phyloP scores from a whole-genome alignment of 1,140 invertebrate species.

The Colletes latitarsis region DNA sequence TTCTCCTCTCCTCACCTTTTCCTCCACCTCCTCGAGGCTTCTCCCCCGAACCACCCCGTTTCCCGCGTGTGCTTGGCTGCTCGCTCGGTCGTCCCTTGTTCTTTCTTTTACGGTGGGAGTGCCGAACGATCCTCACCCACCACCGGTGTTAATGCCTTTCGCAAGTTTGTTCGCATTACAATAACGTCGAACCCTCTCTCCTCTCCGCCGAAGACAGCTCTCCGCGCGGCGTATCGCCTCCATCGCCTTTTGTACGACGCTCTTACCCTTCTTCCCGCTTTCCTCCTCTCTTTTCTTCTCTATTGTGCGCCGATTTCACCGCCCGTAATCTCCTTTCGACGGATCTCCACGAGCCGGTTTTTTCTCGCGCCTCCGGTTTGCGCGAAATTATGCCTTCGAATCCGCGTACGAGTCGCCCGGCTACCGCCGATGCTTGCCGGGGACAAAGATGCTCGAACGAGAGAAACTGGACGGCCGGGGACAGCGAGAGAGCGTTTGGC shows the following conservation, averaged over 20 bases:
- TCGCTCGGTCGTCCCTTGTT: constrained; percentile 35
- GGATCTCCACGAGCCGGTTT: neutral
- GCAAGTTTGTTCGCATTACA: constrained; percentile 70
- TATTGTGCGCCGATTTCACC: constrained; percentile 1
- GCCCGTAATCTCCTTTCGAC: neutral
- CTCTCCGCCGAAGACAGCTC: neutral
- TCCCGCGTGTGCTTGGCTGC: constrained; percentile 26
- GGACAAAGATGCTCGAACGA: too few relatives aligned
- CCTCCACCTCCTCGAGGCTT: neutral
- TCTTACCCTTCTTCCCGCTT: too few relatives aligned
- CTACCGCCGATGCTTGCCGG: neutral
- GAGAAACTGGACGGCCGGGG: too few relatives aligned
- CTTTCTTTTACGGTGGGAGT: constrained; percentile 55
- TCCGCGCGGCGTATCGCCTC: neutral
- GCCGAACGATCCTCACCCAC: constrained; percentile 68
- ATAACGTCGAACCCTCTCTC: constrained; percentile 14
- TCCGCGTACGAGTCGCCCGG: constrained; percentile 35
- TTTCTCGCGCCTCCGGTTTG: too few relatives aligned
- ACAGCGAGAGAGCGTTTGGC: neutral
- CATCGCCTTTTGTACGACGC: neutral
- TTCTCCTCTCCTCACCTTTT: neutral
- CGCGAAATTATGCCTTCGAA: neutral
- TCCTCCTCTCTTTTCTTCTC: constrained; percentile 8
- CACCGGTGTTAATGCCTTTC: constrained; percentile 71
- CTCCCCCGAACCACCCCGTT: constrained; percentile 39